Percentiles rank a stretch among this genome's conserved stretches.
These are phyloP conservation scores for Girardia tigrina DNA, from an alignment of 2,888 invertebrate genomes.

Conservation along the genomic window DNA sequence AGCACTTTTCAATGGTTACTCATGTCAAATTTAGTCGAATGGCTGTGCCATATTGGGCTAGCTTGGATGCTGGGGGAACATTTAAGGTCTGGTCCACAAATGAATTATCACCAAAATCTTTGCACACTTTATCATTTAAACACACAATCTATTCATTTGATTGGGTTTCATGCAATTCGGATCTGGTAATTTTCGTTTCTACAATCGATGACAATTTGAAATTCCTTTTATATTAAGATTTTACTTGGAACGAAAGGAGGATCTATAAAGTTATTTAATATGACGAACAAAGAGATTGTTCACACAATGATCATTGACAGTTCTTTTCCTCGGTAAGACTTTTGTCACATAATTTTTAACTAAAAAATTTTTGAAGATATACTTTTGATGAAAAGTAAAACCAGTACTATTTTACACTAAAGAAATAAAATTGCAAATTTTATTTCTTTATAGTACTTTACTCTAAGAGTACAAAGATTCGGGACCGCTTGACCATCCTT, in stretches of 20 bases:
- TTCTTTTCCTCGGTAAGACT: neutral
- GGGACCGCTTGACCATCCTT: too few relatives aligned
- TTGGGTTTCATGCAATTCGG: neutral
- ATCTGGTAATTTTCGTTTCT: neutral
- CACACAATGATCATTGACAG: neutral
- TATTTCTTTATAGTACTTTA: too few relatives aligned
- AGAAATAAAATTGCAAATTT: too few relatives aligned
- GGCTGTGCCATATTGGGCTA: neutral
- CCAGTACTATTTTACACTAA: too few relatives aligned
- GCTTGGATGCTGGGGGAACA: neutral
- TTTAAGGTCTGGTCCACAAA: neutral
- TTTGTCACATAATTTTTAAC: too few relatives aligned
- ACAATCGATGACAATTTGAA: too few relatives aligned
- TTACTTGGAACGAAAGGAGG: neutral
- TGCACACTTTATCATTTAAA: neutral
- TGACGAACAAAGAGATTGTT: neutral
- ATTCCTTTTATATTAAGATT: neutral
- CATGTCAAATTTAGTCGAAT: neutral
- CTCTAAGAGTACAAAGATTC: too few relatives aligned
- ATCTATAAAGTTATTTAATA: neutral
- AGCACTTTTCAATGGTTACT: neutral
- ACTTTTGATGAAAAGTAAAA: too few relatives aligned
- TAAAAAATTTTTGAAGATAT: too few relatives aligned
- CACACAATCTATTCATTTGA: neutral
- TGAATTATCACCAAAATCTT: neutral